Percentiles rank a stretch among this genome's conserved stretches.
Evolutionary conservation across 2,888 invertebrate species (phyloP).

Genomic region (Ashinkailepas kermadecensis): DNA sequence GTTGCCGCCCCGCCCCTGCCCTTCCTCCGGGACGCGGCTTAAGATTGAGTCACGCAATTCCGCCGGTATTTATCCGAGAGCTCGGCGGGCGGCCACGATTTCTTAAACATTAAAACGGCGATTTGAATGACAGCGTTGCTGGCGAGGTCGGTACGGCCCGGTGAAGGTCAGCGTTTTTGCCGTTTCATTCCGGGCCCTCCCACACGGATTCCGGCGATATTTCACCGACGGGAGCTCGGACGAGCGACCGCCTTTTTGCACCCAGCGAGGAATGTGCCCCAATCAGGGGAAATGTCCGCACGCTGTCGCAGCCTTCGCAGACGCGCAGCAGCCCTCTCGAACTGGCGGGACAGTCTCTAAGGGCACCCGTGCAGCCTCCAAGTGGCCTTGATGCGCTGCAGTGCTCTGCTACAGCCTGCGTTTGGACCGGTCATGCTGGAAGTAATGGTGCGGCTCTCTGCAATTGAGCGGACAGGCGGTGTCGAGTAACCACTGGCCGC

Average conservation of each 20-base stretch:
- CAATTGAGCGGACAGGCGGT: no score
- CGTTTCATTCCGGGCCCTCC: not conserved
- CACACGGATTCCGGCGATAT: not conserved
- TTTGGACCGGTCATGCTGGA: no score
- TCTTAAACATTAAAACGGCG: not conserved
- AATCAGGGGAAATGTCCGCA: not conserved
- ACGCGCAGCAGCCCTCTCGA: no score
- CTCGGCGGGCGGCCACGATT: not conserved
- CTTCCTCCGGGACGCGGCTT: not conserved
- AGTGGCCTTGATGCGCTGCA: no score
- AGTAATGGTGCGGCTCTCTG: no score
- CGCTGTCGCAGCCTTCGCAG: no score
- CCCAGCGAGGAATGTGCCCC: not conserved
- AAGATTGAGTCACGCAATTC: slow-evolving; percentile 12
- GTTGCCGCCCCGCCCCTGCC: slow-evolving; percentile 26
- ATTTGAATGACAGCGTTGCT: slow-evolving; percentile 15
- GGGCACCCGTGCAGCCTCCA: no score
- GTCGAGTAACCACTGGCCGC: no score
- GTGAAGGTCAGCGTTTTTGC: slow-evolving; percentile 3
- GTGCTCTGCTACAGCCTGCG: no score
- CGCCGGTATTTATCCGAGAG: not conserved
- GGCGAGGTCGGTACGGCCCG: not conserved
- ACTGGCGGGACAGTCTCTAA: no score
- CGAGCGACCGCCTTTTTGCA: not conserved
- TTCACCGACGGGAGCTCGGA: not conserved